Percentiles rank a stretch among this genome's conserved stretches.
Evolutionary conservation across 2,888 invertebrate genomes (phyloP).

Genomic region (Cephus pulcher): DNA sequence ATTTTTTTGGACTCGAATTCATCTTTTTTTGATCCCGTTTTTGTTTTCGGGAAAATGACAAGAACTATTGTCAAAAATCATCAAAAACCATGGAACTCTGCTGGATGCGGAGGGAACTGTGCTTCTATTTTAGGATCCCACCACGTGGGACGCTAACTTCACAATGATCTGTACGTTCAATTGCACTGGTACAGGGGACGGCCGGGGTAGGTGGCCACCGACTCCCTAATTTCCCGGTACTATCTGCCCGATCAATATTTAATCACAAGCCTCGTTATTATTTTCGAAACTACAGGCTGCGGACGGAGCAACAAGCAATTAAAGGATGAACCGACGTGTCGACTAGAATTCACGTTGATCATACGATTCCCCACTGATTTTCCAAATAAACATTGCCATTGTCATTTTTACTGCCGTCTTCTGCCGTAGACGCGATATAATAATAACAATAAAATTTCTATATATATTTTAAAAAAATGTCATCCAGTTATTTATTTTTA

Average conservation of each 20-base stretch:
- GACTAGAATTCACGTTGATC: conserved; percentile 24
- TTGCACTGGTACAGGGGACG: not conserved
- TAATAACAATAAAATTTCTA: not conserved
- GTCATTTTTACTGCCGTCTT: not conserved
- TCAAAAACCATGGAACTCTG: too few species aligned
- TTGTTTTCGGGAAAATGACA: too few species aligned
- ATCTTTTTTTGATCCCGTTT: too few species aligned
- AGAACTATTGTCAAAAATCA: too few species aligned
- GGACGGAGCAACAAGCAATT: conserved; percentile 38
- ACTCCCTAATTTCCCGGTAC: not conserved
- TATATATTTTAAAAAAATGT: not conserved
- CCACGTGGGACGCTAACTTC: too few species aligned
- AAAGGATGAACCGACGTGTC: conserved; percentile 33
- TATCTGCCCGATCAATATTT: conserved; percentile 29
- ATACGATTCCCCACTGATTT: conserved; percentile 22
- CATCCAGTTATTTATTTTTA: not conserved
- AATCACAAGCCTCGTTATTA: conserved; percentile 36
- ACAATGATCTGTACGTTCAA: not conserved
- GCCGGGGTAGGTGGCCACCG: not conserved
- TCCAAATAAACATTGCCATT: not conserved
- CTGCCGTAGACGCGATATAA: not conserved
- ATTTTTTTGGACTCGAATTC: too few species aligned
- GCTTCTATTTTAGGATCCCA: too few species aligned
- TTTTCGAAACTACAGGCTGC: conserved; percentile 36
- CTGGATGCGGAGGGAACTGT: too few species aligned